Conservation (phyloP, 2,797 vertebrate species). For the Acestrorhynchus altus region DNA sequence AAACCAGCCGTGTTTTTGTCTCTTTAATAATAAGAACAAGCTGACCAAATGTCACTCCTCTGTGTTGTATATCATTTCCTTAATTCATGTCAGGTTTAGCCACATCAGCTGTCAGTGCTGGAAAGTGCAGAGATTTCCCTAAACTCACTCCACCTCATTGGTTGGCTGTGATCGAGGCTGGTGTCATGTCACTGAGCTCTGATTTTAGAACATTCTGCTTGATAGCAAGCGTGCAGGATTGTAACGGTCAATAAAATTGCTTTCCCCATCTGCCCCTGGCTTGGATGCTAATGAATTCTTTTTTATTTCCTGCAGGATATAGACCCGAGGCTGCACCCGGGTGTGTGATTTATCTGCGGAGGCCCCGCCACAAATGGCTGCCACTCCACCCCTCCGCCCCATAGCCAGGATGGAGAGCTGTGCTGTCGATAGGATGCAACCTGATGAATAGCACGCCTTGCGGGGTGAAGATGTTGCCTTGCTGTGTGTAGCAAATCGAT, state of each 20-base stretch:
- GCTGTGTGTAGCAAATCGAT: conserved; percentile 73
- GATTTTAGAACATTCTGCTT: conserved; percentile 50
- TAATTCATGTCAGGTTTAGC: background rate
- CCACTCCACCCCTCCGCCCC: conserved; percentile 53
- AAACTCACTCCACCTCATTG: conserved; percentile 26
- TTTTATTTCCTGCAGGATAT: conserved; percentile 88
- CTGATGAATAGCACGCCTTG: conserved; percentile 75
- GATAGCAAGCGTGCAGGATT: conserved; percentile 45
- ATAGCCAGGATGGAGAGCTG: conserved; percentile 81
- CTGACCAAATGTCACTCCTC: background rate
- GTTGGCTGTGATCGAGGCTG: conserved; percentile 51
- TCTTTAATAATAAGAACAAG: background rate
- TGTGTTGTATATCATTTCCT: conserved; percentile 4
- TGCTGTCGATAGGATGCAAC: conserved; percentile 78
- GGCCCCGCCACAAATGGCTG: conserved; percentile 77
- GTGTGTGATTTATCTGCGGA: conserved; percentile 83
- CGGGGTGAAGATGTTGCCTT: conserved; percentile 80
- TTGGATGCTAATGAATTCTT: conserved; percentile 64
- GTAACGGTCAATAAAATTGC: conserved; percentile 51
- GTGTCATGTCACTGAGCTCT: conserved; percentile 47
- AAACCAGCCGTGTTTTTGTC: conserved; percentile 23
- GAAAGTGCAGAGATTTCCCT: conserved; percentile 18
- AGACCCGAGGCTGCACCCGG: conserved; percentile 76
- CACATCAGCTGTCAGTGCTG: conserved; percentile 6
- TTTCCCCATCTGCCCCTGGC: conserved; percentile 39